Base-by-base conservation (phyloP, 2,888 invertebrate species). In the Adelphocoris suturalis region DNA sequence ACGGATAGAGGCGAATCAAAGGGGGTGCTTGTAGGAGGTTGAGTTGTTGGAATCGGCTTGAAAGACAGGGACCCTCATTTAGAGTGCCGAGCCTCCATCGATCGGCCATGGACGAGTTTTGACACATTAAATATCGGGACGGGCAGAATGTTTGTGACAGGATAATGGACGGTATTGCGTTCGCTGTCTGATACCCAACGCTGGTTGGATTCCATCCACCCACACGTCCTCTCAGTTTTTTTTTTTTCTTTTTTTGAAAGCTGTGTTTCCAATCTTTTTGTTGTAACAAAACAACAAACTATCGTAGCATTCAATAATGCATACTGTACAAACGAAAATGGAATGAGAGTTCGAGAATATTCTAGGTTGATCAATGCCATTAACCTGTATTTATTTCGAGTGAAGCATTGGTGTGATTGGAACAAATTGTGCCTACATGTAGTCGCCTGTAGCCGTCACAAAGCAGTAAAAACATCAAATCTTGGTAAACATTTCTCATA, bases 71-170 rank as follows among this genome's bases (percentile, higher is more conserved):
- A 19, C 78, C 78, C 78, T 46, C 37, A 68, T 78, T 78, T 78
- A 75, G 46, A 76, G 78, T 46, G 78, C 78, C 78, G 37, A 14
- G 23, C 55, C 23, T 19, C 86, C 88, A 88, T 88, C 46, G 88
- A 88, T 88, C 61, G 88, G 88, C 16, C 88, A 88, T 88, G 28
- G 88, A 78, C 88, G 88, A 88, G 52, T 88, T 88, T 78, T 88
- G 88, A 80, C 88, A 88, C 28, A 47, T 68, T 89, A 89, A 89
- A 88, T 46, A 75, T 75, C 87, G 28, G 76, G 75, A 27, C 11
- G 37, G 12, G 13, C 85, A 12, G 47, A 85, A 61, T 52, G 47
- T 48, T 48, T 68, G 87, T 28, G 76, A 87, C 48, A 48, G n/a
- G 87, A 76, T 87, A 87, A 87, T 87, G 52, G 48, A 16, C 28